Percentiles rank a stretch among this genome's conserved stretches.
phyloP scores from a whole-genome alignment of 2,888 invertebrate species.

The Tigriopus californicus region DNA sequence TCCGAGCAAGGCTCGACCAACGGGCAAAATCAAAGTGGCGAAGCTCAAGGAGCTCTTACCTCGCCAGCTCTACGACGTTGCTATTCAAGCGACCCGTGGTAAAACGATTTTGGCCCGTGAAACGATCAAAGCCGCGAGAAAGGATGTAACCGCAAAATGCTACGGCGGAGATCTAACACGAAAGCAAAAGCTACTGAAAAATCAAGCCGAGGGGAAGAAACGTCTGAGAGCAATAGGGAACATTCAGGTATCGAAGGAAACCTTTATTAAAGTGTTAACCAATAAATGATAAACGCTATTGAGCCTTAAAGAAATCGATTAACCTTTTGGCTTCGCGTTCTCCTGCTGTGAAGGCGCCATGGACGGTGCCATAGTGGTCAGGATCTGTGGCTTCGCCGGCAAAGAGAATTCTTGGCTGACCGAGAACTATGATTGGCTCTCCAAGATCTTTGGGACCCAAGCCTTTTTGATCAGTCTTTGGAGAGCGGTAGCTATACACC shows the following conservation, averaged over 20 bases:
- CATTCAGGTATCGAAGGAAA: conserved; percentile 73
- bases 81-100: conserved; percentile 63
- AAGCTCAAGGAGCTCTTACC: conserved; percentile 10
- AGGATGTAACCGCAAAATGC: conserved; percentile 82
- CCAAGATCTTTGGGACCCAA: neutral
- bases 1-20: conserved; percentile 37
- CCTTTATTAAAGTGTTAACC: conserved; percentile 66
- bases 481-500: neutral
- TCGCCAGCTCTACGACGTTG: conserved; percentile 35
- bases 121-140: conserved; percentile 63
- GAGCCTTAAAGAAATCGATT: too few species aligned
- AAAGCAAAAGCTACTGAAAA: conserved; percentile 64
- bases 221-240: conserved; percentile 78
- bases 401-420: neutral
- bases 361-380: conserved; percentile 2
- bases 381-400: conserved; percentile 11
- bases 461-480: neutral
- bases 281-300: neutral
- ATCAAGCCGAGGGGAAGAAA: conserved; percentile 85
- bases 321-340: neutral
- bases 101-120: conserved; percentile 63
- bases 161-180: conserved; percentile 83
- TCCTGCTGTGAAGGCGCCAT: conserved; percentile 7
- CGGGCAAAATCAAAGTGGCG: neutral
- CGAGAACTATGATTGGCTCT: neutral